A percentile compares a stretch with the other conserved stretches of the same genome.
phyloP scores from a whole-genome alignment of 2,888 invertebrate genomes.

The Harpalus rubripes region DNA sequence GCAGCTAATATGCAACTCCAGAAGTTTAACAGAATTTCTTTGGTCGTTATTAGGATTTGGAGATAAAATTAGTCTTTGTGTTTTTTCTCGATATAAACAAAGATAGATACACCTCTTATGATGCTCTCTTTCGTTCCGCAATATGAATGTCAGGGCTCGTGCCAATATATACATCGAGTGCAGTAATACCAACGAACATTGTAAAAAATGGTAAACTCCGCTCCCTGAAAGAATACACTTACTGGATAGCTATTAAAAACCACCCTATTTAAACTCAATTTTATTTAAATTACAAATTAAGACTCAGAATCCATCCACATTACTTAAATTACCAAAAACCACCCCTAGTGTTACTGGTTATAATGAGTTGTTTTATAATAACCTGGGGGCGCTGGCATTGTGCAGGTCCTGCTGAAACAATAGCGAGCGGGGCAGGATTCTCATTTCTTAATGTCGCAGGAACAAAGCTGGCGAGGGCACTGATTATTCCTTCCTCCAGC shows the following conservation, averaged over 20 bases:
- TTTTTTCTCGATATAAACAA: too few species aligned
- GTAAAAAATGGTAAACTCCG: too few species aligned
- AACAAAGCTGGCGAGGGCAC: conserved; percentile 9
- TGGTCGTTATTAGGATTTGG: too few species aligned
- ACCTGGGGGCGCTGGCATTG: conserved; percentile 37
- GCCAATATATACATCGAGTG: too few species aligned
- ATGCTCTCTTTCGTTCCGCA: too few species aligned
- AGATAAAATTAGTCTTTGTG: too few species aligned
- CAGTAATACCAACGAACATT: too few species aligned
- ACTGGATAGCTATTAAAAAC: neutral
- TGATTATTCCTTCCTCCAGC: conserved; percentile 32
- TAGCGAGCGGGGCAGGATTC: conserved; percentile 28
- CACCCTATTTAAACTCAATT: conserved; percentile 6
- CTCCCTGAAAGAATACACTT: neutral
- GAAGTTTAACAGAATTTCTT: too few species aligned
- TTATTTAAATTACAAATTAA: conserved; percentile 4
- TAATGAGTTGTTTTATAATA: conserved; percentile 57
- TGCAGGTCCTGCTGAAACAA: conserved; percentile 46
- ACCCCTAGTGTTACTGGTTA: conserved; percentile 11
- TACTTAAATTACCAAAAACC: conserved; percentile 11
- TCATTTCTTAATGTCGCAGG: conserved; percentile 47
- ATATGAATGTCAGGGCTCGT: neutral
- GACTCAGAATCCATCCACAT: neutral
- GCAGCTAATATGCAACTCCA: too few species aligned
- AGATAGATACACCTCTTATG: too few species aligned